Percentiles rank a stretch among this genome's conserved stretches.
Evolutionary conservation across 2,888 invertebrate species (phyloP).

Genomic region (Brenthis daphne): DNA sequence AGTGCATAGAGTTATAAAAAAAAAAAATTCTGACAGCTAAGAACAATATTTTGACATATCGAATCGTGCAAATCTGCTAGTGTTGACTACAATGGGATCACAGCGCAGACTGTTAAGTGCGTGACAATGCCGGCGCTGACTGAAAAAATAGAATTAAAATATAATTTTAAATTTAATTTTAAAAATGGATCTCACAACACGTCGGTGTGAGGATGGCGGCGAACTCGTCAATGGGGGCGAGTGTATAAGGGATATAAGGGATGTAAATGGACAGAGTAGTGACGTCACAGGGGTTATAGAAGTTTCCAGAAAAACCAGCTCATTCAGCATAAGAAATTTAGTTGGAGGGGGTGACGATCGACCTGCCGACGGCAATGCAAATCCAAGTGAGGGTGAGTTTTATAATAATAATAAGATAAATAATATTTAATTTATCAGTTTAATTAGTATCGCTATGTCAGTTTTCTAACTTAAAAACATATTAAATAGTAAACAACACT

Average conservation of each 20-base stretch:
- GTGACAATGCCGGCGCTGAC: conserved; percentile 43
- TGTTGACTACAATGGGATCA: conserved; percentile 35
- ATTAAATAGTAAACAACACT: too few species aligned
- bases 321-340: conserved; percentile 73
- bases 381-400: conserved; percentile 64
- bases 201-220: conserved; percentile 64
- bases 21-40: not conserved
- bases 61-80: conserved; percentile 24
- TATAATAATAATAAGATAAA: not conserved
- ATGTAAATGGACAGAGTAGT: conserved; percentile 60
- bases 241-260: conserved; percentile 27
- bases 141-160: conserved; percentile 37
- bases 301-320: conserved; percentile 65
- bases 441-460: not conserved
- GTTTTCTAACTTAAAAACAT: too few species aligned
- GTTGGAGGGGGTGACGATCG: conserved; percentile 68
- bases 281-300: conserved; percentile 62
- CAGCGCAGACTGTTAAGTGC: conserved; percentile 35
- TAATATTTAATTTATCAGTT: not conserved
- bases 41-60: conserved; percentile 2
- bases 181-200: conserved; percentile 79
- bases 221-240: conserved; percentile 35
- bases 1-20: conserved; percentile 1
- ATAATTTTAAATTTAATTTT: conserved; percentile 39
- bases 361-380: conserved; percentile 60